Base-by-base conservation (phyloP, 2,113 vertebrate genomes). In the western clawed frog (Xenopus tropicalis) region DNA sequence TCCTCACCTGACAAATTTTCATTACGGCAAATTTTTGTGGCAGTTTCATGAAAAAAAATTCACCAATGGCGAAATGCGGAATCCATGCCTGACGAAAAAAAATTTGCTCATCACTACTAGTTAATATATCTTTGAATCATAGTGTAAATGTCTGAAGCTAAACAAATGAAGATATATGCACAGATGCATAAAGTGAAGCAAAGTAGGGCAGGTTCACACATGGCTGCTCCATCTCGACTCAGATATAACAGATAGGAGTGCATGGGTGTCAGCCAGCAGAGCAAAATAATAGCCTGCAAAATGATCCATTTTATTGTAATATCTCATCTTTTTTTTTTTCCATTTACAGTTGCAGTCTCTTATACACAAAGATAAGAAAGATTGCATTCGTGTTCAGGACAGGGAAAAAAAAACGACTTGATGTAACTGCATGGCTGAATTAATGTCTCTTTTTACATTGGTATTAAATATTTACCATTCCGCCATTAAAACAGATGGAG, bases 391-490 rank as follows among this genome's bases (percentile, higher is more conserved):
- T 17, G 52, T 54, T n/a, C 1, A 54, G 52, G 8, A n/a, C 19
- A 2, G 48, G 14, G n/a, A n/a, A 6, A 37, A 37, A 54, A 17
- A 54, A 54, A 54, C n/a, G 52, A 9, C 52, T 54, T 54, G 14
- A 54, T n/a, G 52, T 54, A 17, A 54, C 16, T 54, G 52, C 52
- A 54, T n/a, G 19, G 52, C 14, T 54, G 52, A 20, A 17, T 17
- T 54, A 54, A n/a, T 10, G 7, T n/a, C 10, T 54, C 19, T 54
- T 54, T 54, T 54, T 62, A 59, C 20, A 29, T 37, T 9, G 13
- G 10, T 62, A 62, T 52, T 29, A 71, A 71, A 71, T 62, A 71
- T 71, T 71, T 62, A 62, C 9, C 22, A 16, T 19, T 51, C 8
- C 19, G 25, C 51, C 19, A 17, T 59, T 21, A 19, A 42, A 62